These are phyloP conservation scores for Ecliptopera silaceata DNA, from an alignment of 2,888 invertebrate genomes.

Conservation along the genomic window DNA sequence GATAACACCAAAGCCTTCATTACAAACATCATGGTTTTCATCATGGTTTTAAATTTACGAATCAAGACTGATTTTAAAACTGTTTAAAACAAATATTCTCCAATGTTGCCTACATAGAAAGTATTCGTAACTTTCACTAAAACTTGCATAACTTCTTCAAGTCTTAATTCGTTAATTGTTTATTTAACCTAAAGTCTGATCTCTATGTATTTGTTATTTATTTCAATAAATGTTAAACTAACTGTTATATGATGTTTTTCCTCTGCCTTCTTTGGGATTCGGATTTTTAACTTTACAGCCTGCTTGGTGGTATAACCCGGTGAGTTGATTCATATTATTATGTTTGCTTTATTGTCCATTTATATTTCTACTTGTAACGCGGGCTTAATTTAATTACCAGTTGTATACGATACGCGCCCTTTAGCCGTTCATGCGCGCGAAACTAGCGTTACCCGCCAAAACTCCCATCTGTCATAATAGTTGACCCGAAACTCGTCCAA, in stretches of 20 bases:
- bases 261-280: conserved; percentile 62
- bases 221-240: conserved; percentile 37
- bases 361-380: not conserved
- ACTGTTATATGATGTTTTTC: conserved; percentile 39
- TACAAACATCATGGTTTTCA: conserved; percentile 45
- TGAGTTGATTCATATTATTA: conserved; percentile 83
- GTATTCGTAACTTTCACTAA: not conserved
- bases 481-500: too few relatives aligned
- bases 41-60: conserved; percentile 38
- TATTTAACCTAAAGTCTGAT: conserved; percentile 20
- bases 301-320: conserved; percentile 96
- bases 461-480: too few relatives aligned
- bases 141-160: not conserved
- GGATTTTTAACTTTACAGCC: conserved; percentile 83
- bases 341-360: conserved; percentile 1
- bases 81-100: too few relatives aligned
- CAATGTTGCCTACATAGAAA: too few relatives aligned
- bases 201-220: conserved; percentile 28
- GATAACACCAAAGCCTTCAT: conserved; percentile 43
- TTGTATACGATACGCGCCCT: too few relatives aligned
- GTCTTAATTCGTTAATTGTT: conserved; percentile 19
- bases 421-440: too few relatives aligned
- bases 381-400: too few relatives aligned
- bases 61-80: conserved; percentile 22
- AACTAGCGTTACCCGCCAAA: too few relatives aligned